Base-by-base conservation (phyloP, 2,113 vertebrate genomes). In the Trichomycterus rosablanca region DNA sequence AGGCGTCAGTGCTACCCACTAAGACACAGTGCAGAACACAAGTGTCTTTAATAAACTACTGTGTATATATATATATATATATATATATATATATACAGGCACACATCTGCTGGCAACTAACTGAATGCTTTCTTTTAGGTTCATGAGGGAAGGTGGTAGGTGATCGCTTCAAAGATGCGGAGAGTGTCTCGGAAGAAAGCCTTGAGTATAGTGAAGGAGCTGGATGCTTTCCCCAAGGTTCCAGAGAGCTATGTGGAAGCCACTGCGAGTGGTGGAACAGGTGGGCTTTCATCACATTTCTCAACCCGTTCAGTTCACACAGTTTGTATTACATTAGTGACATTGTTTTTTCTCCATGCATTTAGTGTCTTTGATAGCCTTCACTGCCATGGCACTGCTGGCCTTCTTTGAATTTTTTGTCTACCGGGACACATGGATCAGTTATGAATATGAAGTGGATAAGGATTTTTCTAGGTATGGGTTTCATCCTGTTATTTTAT, bases 361-460 rank as follows among this genome's bases (percentile, higher is more conserved):
- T n/a, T 69, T 72, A 98, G 96, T 98, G 83, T 97, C 96, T 75
- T 66, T 99, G 65, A 84, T 98, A 70, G 96, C 95, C 1, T 98
- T 98, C 81, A 88, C 86, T 3, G 85, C 91, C 0, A 98, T 98
- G 87, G 93, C 90, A 64, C 76, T 90, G 20, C 85, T 98, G 62
- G 92, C 93, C 64, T 73, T 98, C 68, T 89, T 98, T 85, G 96
- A 98, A 56, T 98, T 98, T 84, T 94, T 85, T 20, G 94, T 97
- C 11, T 98, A 98, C 81, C 92, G 80, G 66, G 89, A 95, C 74
- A 97, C 96, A 0, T 97, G 94, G 93, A 98, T 98, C 93, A 94
- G 91, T 68, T 98, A 98, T 1, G 93, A 97, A 52, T 98, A 97
- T 74, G 94, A 98, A 83, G 96, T 98, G 73, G 96, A 98, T 84